Evolutionary conservation across 1,140 invertebrate species (phyloP).

Genomic region (Caerostris darwini): DNA sequence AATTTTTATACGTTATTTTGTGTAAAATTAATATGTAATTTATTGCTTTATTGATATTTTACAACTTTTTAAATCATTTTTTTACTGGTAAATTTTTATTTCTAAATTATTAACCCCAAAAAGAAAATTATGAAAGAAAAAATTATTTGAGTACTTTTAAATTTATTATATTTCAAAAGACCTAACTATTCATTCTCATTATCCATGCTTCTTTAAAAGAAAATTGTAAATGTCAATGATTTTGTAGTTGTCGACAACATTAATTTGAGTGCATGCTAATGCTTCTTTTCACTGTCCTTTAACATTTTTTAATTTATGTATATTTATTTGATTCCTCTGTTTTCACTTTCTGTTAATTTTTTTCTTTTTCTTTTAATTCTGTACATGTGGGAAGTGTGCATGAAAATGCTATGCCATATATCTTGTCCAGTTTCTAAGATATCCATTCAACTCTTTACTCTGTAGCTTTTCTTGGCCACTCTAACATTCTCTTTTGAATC

Average conservation of each 20-base stretch:
- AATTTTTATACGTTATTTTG: too few relatives aligned
- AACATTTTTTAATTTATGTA: constrained; percentile 7
- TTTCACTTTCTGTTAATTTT: background rate
- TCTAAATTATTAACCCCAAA: too few relatives aligned
- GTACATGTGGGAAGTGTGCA: constrained; percentile 19
- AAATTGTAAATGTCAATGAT: background rate
- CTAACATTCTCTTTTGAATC: constrained; percentile 39
- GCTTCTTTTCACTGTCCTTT: background rate
- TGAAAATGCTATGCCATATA: constrained; percentile 36
- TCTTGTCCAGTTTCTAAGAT: constrained; percentile 24
- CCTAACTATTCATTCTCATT: too few relatives aligned
- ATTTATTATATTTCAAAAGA: too few relatives aligned
- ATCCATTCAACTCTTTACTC: constrained; percentile 22
- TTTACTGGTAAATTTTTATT: too few relatives aligned
- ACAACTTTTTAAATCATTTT: too few relatives aligned
- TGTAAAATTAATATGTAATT: too few relatives aligned
- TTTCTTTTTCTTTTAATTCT: background rate
- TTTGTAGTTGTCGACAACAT: background rate
- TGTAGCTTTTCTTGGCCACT: constrained; percentile 39
- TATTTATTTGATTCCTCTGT: background rate
- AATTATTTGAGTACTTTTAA: too few relatives aligned
- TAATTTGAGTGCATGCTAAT: background rate
- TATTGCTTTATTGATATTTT: too few relatives aligned
- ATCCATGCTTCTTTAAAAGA: too few relatives aligned
- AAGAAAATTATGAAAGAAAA: too few relatives aligned